phyloP scores from a whole-genome alignment of 2,797 vertebrate species.

The Syngnathus acus region DNA sequence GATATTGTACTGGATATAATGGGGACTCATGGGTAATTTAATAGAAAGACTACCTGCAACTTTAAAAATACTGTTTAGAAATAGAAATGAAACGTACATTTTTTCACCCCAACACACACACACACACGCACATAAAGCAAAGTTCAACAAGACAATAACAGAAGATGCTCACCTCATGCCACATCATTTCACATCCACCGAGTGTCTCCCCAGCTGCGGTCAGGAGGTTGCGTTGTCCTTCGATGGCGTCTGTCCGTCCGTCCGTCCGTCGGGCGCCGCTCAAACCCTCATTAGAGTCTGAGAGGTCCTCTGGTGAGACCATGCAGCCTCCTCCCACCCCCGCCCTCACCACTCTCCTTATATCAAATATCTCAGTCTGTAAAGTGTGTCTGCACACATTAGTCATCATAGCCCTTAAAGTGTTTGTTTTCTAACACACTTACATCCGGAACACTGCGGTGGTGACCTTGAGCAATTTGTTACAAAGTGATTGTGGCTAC shows the following conservation, averaged over 20 bases:
- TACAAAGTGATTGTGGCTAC: conserved; percentile 27
- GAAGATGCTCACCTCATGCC: conserved; percentile 64
- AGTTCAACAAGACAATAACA: background rate
- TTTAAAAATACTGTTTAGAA: background rate
- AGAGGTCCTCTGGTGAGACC: conserved; percentile 53
- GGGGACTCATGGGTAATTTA: too few relatives aligned
- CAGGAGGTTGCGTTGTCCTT: conserved; percentile 3
- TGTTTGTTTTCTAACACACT: background rate
- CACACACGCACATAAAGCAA: background rate
- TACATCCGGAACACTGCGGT: background rate
- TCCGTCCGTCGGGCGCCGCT: conserved; percentile 39
- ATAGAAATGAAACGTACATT: background rate
- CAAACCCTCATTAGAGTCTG: conserved; percentile 54
- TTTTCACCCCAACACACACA: background rate
- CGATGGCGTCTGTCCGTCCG: conserved; percentile 8
- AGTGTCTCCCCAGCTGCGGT: background rate
- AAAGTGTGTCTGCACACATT: conserved; percentile 2
- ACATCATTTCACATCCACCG: conserved; percentile 50
- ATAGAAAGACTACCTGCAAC: background rate
- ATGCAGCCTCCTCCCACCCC: conserved; percentile 41
- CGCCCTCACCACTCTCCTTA: conserved; percentile 1
- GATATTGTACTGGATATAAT: too few relatives aligned
- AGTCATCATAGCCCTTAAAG: conserved; percentile 8
- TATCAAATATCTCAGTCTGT: conserved; percentile 11
- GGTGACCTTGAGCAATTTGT: conserved; percentile 27